Conservation (phyloP, 2,888 invertebrate genomes). For the Salticus scenicus region DNA sequence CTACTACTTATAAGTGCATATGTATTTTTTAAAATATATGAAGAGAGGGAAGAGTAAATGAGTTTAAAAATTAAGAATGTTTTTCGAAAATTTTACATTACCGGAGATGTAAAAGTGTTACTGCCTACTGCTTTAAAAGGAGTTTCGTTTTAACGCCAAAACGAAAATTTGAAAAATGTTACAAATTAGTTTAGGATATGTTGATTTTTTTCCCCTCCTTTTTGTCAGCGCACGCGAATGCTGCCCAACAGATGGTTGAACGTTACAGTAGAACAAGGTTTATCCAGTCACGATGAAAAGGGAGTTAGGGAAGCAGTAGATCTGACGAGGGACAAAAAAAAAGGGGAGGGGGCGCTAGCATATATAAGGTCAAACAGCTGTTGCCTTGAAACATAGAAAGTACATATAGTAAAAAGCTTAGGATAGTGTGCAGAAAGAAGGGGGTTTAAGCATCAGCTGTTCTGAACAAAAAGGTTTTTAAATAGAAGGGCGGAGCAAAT, state of each 20-base stretch:
- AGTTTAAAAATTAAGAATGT: too few relatives aligned
- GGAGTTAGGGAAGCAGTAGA: background rate
- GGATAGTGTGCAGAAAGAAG: too few relatives aligned
- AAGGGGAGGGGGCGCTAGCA: background rate
- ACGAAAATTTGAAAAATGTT: background rate
- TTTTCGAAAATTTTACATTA: too few relatives aligned
- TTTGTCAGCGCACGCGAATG: slow-evolving; percentile 21
- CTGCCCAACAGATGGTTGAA: slow-evolving; percentile 53
- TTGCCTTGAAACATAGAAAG: slow-evolving; percentile 36
- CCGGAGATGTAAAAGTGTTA: too few relatives aligned
- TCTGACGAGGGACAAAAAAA: background rate
- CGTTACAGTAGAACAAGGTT: slow-evolving; percentile 46
- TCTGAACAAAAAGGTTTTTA: background rate
- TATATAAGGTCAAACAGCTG: slow-evolving; percentile 61
- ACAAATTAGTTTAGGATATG: too few relatives aligned
- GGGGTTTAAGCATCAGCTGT: slow-evolving; percentile 19
- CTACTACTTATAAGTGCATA: too few relatives aligned
- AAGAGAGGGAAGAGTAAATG: too few relatives aligned
- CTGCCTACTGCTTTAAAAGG: too few relatives aligned
- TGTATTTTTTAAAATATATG: too few relatives aligned
- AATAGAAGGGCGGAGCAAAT: background rate
- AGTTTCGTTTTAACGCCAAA: too few relatives aligned
- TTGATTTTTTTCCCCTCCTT: too few relatives aligned
- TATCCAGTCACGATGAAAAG: slow-evolving; percentile 28
- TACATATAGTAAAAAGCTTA: slow-evolving; percentile 20